A percentile compares a stretch with the other conserved stretches of the same genome.
These are phyloP conservation scores for Choristoneura rosaceana DNA, from an alignment of 2,888 invertebrate species.

Conservation along the genomic window DNA sequence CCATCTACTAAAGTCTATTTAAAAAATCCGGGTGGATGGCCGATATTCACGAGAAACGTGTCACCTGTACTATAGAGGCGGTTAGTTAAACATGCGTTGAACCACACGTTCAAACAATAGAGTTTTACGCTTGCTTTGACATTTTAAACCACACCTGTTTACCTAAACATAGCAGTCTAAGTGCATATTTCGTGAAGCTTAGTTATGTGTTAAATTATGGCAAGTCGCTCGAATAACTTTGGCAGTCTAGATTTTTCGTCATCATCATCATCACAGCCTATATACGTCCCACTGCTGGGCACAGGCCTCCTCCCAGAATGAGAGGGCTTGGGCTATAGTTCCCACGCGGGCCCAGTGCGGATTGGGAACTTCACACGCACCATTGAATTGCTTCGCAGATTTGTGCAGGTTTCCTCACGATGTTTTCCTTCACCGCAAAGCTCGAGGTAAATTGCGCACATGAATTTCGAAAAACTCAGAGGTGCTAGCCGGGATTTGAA, in stretches of 20 bases:
- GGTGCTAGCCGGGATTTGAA: too few relatives aligned
- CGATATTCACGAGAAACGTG: slow-evolving; percentile 9
- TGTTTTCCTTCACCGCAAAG: too few relatives aligned
- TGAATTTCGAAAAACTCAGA: too few relatives aligned
- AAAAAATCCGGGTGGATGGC: not conserved
- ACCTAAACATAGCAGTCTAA: not conserved
- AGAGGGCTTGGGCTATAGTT: too few relatives aligned
- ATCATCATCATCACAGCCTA: too few relatives aligned
- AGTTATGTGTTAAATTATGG: not conserved
- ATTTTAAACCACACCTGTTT: slow-evolving; percentile 20
- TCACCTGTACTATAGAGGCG: not conserved
- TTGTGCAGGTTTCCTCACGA: too few relatives aligned
- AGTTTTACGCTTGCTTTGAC: slow-evolving; percentile 26
- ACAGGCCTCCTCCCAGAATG: too few relatives aligned
- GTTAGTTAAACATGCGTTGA: slow-evolving; percentile 2
- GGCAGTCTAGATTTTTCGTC: not conserved
- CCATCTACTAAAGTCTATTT: slow-evolving; percentile 1
- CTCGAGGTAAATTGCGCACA: too few relatives aligned
- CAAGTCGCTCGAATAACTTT: not conserved
- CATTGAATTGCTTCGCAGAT: too few relatives aligned
- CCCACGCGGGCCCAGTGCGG: too few relatives aligned
- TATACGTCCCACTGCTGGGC: too few relatives aligned
- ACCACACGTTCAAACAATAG: slow-evolving; percentile 10
- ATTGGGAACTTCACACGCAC: too few relatives aligned
- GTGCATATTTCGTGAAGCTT: slow-evolving; percentile 3